Base-by-base conservation (phyloP, 2,797 vertebrate genomes). In the Arrhamphus sclerolepis region DNA sequence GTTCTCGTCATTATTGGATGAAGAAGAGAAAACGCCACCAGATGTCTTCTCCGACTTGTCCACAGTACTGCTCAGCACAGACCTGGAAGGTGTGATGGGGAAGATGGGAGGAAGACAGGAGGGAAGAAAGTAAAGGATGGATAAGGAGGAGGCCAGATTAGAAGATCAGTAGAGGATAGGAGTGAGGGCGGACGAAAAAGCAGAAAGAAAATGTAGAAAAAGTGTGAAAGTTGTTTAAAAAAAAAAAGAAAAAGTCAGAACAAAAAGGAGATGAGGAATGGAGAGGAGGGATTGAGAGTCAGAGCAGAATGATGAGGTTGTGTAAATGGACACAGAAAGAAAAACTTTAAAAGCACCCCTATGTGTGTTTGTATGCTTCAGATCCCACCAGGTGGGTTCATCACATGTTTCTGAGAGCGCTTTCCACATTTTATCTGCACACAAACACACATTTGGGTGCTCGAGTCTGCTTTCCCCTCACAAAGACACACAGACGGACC, bases 41-140 rank as follows among this genome's bases (percentile, higher is more conserved):
- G 89, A 86, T 1, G 83, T 91, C 86, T 93, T 94, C 80, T 93
- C 92, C 0, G 90, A 88, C 77, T 94, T 94, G 66, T 94, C 92
- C 57, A 84, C 88, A 0, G 92, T 84, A 20, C 90, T 91, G 89
- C 91, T 93, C 82, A 94, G 87, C 91, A 94, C 93, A 1, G 93
- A 92, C 80, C 92, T 94, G 89, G n/a, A 14, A 16, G 49, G 19
- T 13, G 20, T 39, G 50, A 64, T 53, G 7, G 29, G 26, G n/a
- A n/a, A n/a, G n/a, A 21, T 28, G 5, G 49, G 44, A 24, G 28
- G n/a, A n/a, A n/a, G n/a, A n/a, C n/a, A 28, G 16, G 14, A 18
- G 14, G 40, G 47, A 31, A 11, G 4, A 21, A 8, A 21, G 6
- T 19, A 46, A 14, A 22, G 18, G 10, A 0, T 7, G 14, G 22